Evolutionary conservation across 2,797 vertebrate species (phyloP).

Genomic region (Lutjanus argentimaculatus): DNA sequence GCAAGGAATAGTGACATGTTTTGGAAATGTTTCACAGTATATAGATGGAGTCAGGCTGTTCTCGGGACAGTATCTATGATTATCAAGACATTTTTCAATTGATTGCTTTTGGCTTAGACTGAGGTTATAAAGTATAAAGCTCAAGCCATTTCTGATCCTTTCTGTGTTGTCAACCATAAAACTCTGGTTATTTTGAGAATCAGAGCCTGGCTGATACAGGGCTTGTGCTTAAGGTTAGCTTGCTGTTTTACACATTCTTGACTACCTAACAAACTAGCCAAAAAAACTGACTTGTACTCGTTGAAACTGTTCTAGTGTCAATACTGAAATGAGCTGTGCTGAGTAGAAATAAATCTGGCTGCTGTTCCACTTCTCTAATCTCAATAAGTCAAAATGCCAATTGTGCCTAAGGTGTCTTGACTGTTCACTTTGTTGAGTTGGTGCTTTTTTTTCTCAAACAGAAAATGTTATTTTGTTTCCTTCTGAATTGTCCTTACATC

Average conservation of each 20-base stretch:
- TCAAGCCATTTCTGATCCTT: not conserved
- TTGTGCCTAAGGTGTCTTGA: not conserved
- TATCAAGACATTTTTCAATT: not conserved
- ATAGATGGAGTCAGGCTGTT: too few species aligned
- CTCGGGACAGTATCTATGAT: not conserved
- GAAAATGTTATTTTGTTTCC: not conserved
- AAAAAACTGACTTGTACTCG: too few species aligned
- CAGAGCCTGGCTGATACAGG: not conserved
- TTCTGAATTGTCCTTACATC: too few species aligned
- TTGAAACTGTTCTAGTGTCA: too few species aligned
- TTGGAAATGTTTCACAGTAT: too few species aligned
- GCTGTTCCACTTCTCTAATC: too few species aligned
- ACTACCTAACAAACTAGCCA: too few species aligned
- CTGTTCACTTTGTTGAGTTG: not conserved
- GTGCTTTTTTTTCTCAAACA: not conserved
- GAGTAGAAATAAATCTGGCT: not conserved
- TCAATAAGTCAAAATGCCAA: too few species aligned
- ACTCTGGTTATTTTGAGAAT: not conserved
- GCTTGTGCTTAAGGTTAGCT: not conserved
- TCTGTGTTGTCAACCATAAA: not conserved
- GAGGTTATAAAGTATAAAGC: not conserved
- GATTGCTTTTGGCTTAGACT: not conserved
- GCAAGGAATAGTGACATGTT: not conserved
- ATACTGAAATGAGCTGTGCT: not conserved
- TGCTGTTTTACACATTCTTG: too few species aligned